A percentile compares a stretch with the other conserved stretches of the same genome.
phyloP scores from a whole-genome alignment of 2,888 invertebrate species.

The Mellilla xanthometata region DNA sequence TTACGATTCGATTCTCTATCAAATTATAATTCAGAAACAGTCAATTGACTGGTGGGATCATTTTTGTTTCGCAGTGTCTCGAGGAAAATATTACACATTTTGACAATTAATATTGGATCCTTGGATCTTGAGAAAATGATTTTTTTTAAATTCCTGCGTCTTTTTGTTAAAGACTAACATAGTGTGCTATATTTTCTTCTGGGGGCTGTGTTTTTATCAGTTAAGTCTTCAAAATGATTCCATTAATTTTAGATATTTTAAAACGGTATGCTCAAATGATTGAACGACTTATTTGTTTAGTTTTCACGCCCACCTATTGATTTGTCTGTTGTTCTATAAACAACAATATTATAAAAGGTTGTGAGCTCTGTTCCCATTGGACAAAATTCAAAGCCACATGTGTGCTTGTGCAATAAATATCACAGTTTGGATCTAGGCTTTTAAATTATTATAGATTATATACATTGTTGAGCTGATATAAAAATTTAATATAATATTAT shows the following conservation, averaged over 20 bases:
- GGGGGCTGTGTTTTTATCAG: constrained; percentile 27
- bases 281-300: constrained; percentile 45
- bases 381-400: constrained; percentile 76
- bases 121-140: background rate
- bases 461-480: constrained; percentile 85
- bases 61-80: constrained; percentile 30
- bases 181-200: constrained; percentile 20
- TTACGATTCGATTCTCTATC: constrained; percentile 51
- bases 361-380: constrained; percentile 82
- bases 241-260: constrained; percentile 50
- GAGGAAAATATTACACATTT: constrained; percentile 22
- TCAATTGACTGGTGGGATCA: constrained; percentile 52
- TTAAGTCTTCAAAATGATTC: constrained; percentile 50
- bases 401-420: constrained; percentile 84
- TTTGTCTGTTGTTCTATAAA: constrained; percentile 66
- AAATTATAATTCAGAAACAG: constrained; percentile 38
- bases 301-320: constrained; percentile 61
- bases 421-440: constrained; percentile 84
- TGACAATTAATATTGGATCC: too few relatives aligned
- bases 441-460: constrained; percentile 85
- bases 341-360: constrained; percentile 77
- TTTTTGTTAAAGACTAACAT: background rate
- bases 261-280: constrained; percentile 62
- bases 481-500: constrained; percentile 84
- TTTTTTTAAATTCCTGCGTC: background rate